phyloP scores from a whole-genome alignment of 2,888 invertebrate genomes.

The Amorpha juglandis region DNA sequence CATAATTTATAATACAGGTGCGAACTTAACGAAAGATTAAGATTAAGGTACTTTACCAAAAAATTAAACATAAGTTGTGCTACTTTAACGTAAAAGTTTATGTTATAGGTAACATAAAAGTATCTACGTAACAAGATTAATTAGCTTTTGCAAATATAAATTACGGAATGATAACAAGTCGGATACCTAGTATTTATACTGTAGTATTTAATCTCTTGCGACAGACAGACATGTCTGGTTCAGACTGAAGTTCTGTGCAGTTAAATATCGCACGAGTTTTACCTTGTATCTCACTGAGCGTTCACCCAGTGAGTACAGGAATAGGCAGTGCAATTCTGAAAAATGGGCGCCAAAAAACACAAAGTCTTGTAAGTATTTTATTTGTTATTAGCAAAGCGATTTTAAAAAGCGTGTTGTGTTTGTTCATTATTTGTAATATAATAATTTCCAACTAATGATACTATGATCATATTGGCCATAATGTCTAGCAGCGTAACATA shows the following conservation, averaged over 20 bases:
- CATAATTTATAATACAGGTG: no score
- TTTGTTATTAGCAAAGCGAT: neutral
- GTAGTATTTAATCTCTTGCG: neutral
- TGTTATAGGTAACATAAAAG: no score
- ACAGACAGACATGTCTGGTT: neutral
- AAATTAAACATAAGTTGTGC: no score
- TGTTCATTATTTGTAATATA: neutral
- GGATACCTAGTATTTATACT: neutral
- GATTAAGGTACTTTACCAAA: no score
- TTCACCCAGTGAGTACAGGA: neutral
- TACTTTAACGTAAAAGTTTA: no score
- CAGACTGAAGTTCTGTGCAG: neutral
- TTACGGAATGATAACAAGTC: neutral
- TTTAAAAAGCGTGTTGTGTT: neutral
- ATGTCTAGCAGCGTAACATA: no score
- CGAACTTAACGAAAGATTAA: no score
- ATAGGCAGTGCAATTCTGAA: neutral
- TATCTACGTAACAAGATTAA: neutral
- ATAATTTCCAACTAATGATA: no score
- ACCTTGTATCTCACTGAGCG: no score
- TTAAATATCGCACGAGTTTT: slow-evolving; percentile 7
- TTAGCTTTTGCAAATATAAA: neutral
- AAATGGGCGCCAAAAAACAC: slow-evolving; percentile 19
- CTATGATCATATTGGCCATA: no score
- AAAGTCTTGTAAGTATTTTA: neutral